A percentile compares a stretch with the other conserved stretches of the same genome.
These are phyloP conservation scores for Eupithecia centaureata DNA, from an alignment of 2,888 invertebrate genomes.

Conservation along the genomic window DNA sequence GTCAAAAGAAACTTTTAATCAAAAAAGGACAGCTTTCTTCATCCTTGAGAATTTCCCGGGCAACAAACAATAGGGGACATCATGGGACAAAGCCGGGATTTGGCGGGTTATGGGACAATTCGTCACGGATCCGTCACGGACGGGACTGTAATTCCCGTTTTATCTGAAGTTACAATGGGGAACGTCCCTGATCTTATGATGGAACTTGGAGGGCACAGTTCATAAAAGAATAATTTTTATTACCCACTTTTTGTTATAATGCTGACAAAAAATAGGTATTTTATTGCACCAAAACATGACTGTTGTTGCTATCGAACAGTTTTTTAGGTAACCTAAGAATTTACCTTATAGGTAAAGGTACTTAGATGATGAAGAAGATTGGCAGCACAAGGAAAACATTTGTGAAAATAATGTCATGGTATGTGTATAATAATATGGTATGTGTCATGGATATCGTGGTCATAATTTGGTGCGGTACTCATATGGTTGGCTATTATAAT, in stretches of 20 bases:
- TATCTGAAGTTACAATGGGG: constrained; percentile 30
- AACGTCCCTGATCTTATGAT: constrained; percentile 21
- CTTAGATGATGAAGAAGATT: background rate
- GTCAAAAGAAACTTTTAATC: constrained; percentile 5
- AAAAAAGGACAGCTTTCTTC: constrained; percentile 7
- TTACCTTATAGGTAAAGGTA: background rate
- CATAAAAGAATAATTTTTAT: constrained; percentile 9
- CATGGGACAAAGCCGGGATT: constrained; percentile 61
- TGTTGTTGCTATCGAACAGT: background rate
- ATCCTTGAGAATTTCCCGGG: background rate
- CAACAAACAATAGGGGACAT: constrained; percentile 44
- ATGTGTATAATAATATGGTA: no score
- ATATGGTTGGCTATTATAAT: background rate
- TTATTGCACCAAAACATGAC: background rate
- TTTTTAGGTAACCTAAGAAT: background rate
- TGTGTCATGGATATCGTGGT: no score
- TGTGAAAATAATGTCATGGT: background rate
- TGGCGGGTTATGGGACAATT: constrained; percentile 64
- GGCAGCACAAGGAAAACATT: background rate
- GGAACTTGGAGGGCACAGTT: constrained; percentile 6
- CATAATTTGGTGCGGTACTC: background rate
- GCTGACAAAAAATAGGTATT: background rate
- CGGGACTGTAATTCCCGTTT: constrained; percentile 48
- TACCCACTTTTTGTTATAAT: constrained; percentile 3
- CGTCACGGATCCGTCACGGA: constrained; percentile 73